These are phyloP conservation scores for Alviniconcha marisindica DNA, from an alignment of 1,140 invertebrate genomes.

Conservation along the genomic window DNA sequence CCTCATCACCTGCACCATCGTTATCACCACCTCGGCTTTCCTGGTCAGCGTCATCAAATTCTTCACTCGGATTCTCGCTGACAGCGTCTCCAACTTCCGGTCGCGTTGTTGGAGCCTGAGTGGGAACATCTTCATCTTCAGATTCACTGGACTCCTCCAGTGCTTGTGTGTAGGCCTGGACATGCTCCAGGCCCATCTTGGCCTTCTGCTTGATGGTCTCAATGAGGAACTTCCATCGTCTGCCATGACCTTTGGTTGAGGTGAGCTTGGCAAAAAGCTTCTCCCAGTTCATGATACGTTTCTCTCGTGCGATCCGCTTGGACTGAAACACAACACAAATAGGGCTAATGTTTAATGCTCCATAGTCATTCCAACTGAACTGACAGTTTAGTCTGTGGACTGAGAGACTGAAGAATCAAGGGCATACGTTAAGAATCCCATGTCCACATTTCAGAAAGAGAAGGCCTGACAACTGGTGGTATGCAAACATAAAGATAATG, in stretches of 20 bases:
- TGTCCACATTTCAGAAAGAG: too few species aligned
- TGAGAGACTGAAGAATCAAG: too few species aligned
- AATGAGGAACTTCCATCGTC: slow-evolving; percentile 76
- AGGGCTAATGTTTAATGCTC: too few species aligned
- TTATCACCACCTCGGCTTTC: slow-evolving; percentile 41
- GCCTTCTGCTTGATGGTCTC: slow-evolving; percentile 74
- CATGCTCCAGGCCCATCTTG: slow-evolving; percentile 63
- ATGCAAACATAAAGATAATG: too few species aligned
- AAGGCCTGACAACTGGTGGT: too few species aligned
- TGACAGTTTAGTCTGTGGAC: too few species aligned
- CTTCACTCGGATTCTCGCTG: slow-evolving; percentile 36
- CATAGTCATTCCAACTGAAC: too few species aligned
- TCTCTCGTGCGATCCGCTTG: slow-evolving; percentile 72
- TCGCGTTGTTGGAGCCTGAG: slow-evolving; percentile 18
- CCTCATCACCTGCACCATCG: slow-evolving; percentile 37
- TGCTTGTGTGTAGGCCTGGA: slow-evolving; percentile 64
- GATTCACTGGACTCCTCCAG: slow-evolving; percentile 66
- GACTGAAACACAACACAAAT: slow-evolving; percentile 60
- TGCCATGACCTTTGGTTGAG: slow-evolving; percentile 72
- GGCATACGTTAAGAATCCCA: too few species aligned
- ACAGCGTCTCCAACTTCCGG: slow-evolving; percentile 25
- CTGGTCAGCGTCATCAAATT: slow-evolving; percentile 14
- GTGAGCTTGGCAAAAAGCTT: slow-evolving; percentile 74
- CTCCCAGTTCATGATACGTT: slow-evolving; percentile 75
- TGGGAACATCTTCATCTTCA: slow-evolving; percentile 56